Conservation (phyloP, 1,140 invertebrate genomes). For the Anastrepha obliqua region DNA sequence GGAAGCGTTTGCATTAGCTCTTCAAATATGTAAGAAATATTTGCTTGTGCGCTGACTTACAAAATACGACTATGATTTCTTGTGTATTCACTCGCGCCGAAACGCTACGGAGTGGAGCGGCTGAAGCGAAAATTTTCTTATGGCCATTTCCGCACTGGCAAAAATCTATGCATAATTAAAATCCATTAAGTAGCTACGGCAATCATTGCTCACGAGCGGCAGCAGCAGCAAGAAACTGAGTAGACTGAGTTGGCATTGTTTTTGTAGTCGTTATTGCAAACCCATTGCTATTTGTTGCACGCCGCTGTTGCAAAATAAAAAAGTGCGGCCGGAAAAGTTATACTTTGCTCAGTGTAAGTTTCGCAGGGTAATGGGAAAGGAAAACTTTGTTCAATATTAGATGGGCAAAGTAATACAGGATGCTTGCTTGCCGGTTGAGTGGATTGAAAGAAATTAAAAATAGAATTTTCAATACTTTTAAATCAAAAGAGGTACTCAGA, state of each 20-base stretch:
- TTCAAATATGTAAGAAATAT: conserved; percentile 30
- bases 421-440: not conserved
- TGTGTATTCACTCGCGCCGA: not conserved
- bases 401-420: not conserved
- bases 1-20: conserved; percentile 4
- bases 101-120: not conserved
- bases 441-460: conserved; percentile 38
- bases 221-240: not conserved
- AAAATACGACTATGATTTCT: not conserved
- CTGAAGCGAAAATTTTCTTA: not conserved
- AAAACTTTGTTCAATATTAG: conserved; percentile 31
- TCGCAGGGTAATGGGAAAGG: not conserved
- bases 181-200: conserved; percentile 28
- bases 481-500: not conserved
- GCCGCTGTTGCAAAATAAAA: not conserved
- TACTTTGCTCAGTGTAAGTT: not conserved
- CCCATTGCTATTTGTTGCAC: conserved; percentile 21
- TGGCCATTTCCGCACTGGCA: not conserved
- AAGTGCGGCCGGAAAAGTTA: not conserved
- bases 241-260: not conserved
- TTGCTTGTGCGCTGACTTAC: not conserved
- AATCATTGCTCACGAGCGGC: not conserved
- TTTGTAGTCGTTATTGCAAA: not conserved
- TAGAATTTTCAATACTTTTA: conserved; percentile 2
- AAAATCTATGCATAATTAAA: conserved; percentile 46